These are phyloP conservation scores for Caenorhabditis wallacei DNA, from an alignment of 2,888 invertebrate species.

Conservation along the genomic window DNA sequence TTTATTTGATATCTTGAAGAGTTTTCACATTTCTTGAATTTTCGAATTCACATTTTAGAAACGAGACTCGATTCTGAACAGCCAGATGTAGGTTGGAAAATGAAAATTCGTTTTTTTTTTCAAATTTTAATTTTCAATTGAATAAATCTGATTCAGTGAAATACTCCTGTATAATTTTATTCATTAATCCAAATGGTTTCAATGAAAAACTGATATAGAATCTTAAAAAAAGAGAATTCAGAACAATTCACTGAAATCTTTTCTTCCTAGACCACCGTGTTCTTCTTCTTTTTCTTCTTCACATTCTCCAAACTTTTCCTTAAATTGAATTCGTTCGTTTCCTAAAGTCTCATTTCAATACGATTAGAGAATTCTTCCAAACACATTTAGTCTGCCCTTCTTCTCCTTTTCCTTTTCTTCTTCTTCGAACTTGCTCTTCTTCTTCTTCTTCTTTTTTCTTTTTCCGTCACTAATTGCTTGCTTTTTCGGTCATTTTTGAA, in stretches of 20 bases:
- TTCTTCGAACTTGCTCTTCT: constrained; percentile 34
- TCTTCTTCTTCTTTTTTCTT: constrained; percentile 20
- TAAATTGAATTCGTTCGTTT: constrained; percentile 29
- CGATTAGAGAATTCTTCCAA: constrained; percentile 16
- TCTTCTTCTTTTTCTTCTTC: not conserved
- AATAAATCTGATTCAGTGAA: too few species aligned
- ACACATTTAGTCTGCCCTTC: not conserved
- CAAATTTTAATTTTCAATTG: too few species aligned
- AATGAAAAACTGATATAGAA: too few species aligned
- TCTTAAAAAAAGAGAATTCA: too few species aligned
- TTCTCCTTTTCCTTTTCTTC: constrained; percentile 6
- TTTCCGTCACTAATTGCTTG: constrained; percentile 47
- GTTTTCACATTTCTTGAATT: too few species aligned
- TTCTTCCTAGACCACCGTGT: constrained; percentile 2
- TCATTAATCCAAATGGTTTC: too few species aligned
- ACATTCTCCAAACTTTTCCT: not conserved
- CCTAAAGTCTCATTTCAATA: constrained; percentile 28
- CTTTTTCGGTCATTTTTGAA: constrained; percentile 45
- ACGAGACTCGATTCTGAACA: too few species aligned
- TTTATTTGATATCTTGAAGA: not conserved
- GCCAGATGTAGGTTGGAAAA: too few species aligned
- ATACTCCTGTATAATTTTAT: too few species aligned
- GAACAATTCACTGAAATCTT: not conserved
- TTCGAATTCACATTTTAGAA: too few species aligned
- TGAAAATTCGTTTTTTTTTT: too few species aligned